Percentiles rank a stretch among this genome's conserved stretches.
Conservation (phyloP, 2,888 invertebrate genomes). For the Ophion costatus region DNA sequence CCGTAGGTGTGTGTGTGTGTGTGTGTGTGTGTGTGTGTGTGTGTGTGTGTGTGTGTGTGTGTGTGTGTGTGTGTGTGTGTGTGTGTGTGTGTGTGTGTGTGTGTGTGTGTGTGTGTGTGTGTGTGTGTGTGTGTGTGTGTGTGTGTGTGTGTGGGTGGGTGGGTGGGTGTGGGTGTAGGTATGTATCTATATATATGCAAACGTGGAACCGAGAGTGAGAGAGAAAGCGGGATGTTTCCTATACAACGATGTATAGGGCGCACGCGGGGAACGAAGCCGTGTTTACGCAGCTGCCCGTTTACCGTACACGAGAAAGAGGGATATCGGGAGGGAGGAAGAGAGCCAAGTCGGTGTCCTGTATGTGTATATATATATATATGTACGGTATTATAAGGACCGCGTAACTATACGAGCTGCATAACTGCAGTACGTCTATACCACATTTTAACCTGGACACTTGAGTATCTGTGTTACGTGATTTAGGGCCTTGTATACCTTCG, state of each 20-base stretch:
- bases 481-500: background rate
- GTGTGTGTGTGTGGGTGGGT: background rate
- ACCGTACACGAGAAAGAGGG: conserved; percentile 45
- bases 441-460: conserved; percentile 21
- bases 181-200: conserved; percentile 11
- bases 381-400: conserved; percentile 24
- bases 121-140: background rate
- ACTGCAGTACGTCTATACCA: conserved; percentile 11
- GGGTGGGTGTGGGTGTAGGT: conserved; percentile 17
- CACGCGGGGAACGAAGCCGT: conserved; percentile 60
- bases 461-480: background rate
- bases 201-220: conserved; percentile 16
- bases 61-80: background rate
- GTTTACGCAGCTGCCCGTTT: conserved; percentile 67
- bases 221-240: conserved; percentile 19
- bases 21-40: background rate
- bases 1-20: conserved; percentile 10
- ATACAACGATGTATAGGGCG: conserved; percentile 31
- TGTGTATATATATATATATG: background rate
- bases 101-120: background rate
- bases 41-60: background rate
- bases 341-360: conserved; percentile 26
- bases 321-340: background rate
- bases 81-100: background rate
- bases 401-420: conserved; percentile 22